phyloP scores from a whole-genome alignment of 2,113 vertebrate genomes.

The Callopanchax toddi region DNA sequence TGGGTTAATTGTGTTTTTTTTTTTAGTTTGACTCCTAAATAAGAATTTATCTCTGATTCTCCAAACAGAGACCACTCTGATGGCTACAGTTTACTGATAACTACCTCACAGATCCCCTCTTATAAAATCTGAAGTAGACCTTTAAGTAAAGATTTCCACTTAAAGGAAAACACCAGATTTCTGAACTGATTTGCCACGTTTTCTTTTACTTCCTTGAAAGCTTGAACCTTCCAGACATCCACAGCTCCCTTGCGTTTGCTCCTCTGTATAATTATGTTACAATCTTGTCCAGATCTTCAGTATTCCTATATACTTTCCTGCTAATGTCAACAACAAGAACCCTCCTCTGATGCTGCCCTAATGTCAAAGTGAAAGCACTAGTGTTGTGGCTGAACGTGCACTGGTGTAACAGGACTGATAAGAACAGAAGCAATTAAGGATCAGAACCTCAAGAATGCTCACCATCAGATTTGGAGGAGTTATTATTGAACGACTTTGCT shows the following conservation, averaged over 20 bases:
- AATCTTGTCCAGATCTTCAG: constrained; percentile 1
- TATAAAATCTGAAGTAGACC: background rate
- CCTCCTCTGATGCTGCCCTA: constrained; percentile 5
- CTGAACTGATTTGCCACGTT: too few species aligned
- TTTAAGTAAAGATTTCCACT: too few species aligned
- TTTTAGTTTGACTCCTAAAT: too few species aligned
- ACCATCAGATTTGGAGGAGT: constrained; percentile 16
- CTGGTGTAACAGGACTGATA: constrained; percentile 26
- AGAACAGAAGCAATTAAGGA: constrained; percentile 31
- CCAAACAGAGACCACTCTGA: background rate
- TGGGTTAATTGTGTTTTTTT: too few species aligned
- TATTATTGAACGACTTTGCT: background rate
- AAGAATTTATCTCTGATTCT: background rate
- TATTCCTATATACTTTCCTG: constrained; percentile 16
- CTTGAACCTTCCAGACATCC: background rate
- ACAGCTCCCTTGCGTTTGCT: background rate
- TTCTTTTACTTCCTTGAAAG: background rate
- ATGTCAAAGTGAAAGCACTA: background rate
- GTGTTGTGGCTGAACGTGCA: constrained; percentile 6
- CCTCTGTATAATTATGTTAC: background rate
- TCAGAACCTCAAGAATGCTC: constrained; percentile 20
- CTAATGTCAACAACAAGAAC: constrained; percentile 11
- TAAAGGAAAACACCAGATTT: too few species aligned
- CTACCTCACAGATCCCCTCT: background rate
- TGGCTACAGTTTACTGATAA: background rate